Base-by-base conservation (phyloP, 2,888 invertebrate species). In the Dicycla oo region DNA sequence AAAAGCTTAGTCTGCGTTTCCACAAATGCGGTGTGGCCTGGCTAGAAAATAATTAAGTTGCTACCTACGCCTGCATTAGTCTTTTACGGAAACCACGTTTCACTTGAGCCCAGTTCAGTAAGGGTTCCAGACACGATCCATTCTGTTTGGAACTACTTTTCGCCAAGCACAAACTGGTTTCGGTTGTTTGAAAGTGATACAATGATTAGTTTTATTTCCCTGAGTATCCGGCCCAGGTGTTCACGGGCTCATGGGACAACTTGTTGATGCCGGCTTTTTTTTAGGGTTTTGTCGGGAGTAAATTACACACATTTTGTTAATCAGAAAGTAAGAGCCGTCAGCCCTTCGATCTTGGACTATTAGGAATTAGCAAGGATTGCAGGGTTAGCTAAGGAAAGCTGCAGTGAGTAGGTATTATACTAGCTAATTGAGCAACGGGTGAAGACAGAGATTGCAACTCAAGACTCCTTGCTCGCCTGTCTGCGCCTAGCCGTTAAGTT, bases 141-240 rank as follows among this genome's bases (percentile, higher is more conserved):
- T 13, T n/a, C 23, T 38, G 18, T n/a, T 57, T 26, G 45, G 13
- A 23, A 30, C 13, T 58, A 58, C 8, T 43, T 69, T 65, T 63
- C 58, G 69, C 67, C 20, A 58, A 34, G 34, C 53, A 43, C 8
- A 62, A 78, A 79, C 78, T 62, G 80, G 78, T 78, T 78, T 73
- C 20, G 26, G n/a, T 30, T 30, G 38, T 51, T 40, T 45, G 10
- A 10, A 23, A 58, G 3, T 13, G 15, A 8, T 34, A 23, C n/a
- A n/a, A 8, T 10, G 15, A 23, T 20, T 43, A 56, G 30, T 40
- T 75, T 57, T 67, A 34, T 67, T 45, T 57, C 40, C 5, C 3
- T 47, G 20, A 75, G 34, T 57, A 57, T 40, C 18, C 30, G 15
- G 23, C 4, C 13, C 26, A 13, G 30, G 47, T n/a, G n/a, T 18